Percentiles rank a stretch among this genome's conserved stretches.
Conservation (phyloP, 2,888 invertebrate genomes). For the Hemaris fuciformis region DNA sequence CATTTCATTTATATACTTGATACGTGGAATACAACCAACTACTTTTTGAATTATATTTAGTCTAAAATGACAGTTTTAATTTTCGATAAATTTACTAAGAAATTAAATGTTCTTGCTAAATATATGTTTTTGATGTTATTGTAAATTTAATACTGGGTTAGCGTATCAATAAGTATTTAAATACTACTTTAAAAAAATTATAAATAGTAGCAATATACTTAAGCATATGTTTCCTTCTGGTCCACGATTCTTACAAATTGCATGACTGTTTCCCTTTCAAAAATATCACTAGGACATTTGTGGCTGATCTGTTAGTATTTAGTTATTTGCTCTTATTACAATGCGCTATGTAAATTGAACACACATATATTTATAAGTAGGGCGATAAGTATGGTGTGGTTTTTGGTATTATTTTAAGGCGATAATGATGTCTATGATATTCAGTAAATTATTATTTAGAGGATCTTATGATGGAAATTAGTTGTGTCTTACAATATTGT, state of each 20-base stretch:
- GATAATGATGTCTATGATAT: neutral
- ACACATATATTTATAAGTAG: conserved; percentile 31
- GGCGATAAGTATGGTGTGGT: conserved; percentile 7
- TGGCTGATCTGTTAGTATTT: conserved; percentile 61
- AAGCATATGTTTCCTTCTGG: conserved; percentile 9
- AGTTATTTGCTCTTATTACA: conserved; percentile 38
- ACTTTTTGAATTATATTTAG: neutral
- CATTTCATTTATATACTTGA: neutral
- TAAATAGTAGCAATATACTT: neutral
- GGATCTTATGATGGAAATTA: neutral
- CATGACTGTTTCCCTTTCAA: conserved; percentile 62
- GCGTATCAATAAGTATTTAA: too few species aligned
- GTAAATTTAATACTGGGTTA: too few species aligned
- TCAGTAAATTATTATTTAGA: neutral
- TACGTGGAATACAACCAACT: neutral
- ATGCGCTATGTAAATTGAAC: conserved; percentile 22
- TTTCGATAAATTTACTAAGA: too few species aligned
- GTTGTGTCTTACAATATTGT: neutral
- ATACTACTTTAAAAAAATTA: too few species aligned
- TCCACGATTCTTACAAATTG: conserved; percentile 30
- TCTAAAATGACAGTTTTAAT: too few species aligned
- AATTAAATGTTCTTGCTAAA: too few species aligned
- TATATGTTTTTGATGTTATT: too few species aligned
- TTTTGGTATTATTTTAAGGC: neutral
- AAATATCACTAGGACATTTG: conserved; percentile 46